phyloP scores from a whole-genome alignment of 2,888 invertebrate genomes.

The Sesamia inferens region DNA sequence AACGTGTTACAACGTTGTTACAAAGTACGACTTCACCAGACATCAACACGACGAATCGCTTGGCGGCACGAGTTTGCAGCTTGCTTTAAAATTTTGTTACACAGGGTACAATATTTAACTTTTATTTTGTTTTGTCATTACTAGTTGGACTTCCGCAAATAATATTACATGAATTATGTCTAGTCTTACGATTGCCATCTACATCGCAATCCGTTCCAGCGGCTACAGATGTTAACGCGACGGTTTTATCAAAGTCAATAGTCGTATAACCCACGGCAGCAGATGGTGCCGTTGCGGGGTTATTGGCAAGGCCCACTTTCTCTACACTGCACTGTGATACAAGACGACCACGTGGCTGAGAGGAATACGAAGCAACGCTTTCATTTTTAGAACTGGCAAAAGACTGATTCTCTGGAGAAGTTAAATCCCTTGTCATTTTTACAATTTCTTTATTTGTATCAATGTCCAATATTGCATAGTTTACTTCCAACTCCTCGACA shows the following conservation, averaged over 20 bases:
- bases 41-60: too few relatives aligned
- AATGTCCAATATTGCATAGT: constrained; percentile 95
- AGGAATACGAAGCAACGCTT: constrained; percentile 75
- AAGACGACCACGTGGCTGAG: constrained; percentile 76
- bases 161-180: constrained; percentile 94
- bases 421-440: constrained; percentile 72
- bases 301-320: constrained; percentile 56
- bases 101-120: constrained; percentile 36
- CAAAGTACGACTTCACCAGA: too few relatives aligned
- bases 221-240: constrained; percentile 95
- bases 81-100: constrained; percentile 34
- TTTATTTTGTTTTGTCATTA: constrained; percentile 73
- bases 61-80: background rate
- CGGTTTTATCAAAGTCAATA: constrained; percentile 98
- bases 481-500: constrained; percentile 88
- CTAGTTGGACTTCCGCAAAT: constrained; percentile 84
- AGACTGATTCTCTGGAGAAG: constrained; percentile 79
- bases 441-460: constrained; percentile 88
- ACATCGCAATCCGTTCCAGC: constrained; percentile 92
- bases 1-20: background rate
- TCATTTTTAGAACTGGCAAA: constrained; percentile 79
- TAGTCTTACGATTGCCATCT: constrained; percentile 94
- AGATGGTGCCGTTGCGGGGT: constrained; percentile 87
- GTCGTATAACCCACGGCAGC: constrained; percentile 94
- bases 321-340: constrained; percentile 82